Base-by-base conservation (phyloP, 2,113 vertebrate species). In the Varanus salvator region DNA sequence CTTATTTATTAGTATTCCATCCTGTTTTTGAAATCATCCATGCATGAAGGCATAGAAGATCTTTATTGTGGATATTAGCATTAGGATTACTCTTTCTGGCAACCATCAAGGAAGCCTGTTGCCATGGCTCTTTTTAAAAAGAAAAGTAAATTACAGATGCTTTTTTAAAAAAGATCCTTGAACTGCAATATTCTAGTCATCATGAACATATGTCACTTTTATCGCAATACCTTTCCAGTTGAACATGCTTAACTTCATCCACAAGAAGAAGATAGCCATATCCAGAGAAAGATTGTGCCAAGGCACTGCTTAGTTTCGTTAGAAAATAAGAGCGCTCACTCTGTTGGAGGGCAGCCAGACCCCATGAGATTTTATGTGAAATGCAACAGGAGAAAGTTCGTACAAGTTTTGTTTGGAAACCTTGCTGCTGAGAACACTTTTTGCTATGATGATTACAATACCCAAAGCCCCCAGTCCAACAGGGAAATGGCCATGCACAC, bases 101-200 rank as follows among this genome's bases (percentile, higher is more conserved):
- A 90, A 94, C 92, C 92, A 91, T 89, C 74, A 88, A 85, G 94
- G 0, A 1, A 94, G 89, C 82, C 90, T 77, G 94, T 94, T 92
- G 88, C 91, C 93, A 95, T 92, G 85, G 91, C 95, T 3, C 60
- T 64, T 64, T 89, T 95, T 96, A 92, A 90, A 94, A 95, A 95
- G 83, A 95, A 83, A 93, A 93, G 82, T 74, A 93, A 90, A 86
- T 93, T 91, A 27, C 25, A 87, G 91, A 91, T 87, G 17, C 25
- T 19, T 23, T 3, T 25, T n/a, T 44, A 86, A 87, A 93, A 93
- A 74, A 93, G 87, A 48, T 91, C 89, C 1, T 1, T 90, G 66
- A 86, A 90, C 84, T 89, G 95, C 88, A 86, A 88, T 80, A 89
- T 89, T 90, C 60, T 91, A 91, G 29, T 2, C 1, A 68, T 85